Evolutionary conservation across 2,113 vertebrate species (phyloP).

Genomic region (Porphyrio hochstetteri): DNA sequence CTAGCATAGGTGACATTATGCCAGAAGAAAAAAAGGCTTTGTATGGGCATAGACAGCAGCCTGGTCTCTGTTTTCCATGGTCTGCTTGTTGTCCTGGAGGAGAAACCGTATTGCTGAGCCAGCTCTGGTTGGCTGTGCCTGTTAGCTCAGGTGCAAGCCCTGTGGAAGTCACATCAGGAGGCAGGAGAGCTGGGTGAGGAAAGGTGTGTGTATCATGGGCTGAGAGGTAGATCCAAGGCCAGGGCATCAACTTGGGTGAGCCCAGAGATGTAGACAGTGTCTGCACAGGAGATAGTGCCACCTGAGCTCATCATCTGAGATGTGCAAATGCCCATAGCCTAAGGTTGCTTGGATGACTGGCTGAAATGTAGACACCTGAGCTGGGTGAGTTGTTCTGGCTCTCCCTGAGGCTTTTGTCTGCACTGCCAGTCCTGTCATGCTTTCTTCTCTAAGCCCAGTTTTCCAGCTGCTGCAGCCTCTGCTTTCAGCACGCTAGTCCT

Average conservation of each 20-base stretch:
- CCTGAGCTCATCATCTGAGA: background rate
- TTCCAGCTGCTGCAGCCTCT: background rate
- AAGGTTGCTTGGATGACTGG: background rate
- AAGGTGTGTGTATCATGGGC: background rate
- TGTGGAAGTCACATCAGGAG: fast-evolving
- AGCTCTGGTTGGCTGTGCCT: background rate
- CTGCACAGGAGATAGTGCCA: background rate
- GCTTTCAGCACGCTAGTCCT: background rate
- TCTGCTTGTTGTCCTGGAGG: background rate
- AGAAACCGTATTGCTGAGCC: background rate
- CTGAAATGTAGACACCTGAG: background rate
- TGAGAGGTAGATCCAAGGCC: background rate
- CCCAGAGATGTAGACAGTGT: background rate
- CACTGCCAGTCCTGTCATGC: background rate
- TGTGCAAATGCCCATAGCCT: background rate
- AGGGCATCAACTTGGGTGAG: background rate
- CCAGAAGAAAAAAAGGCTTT: background rate
- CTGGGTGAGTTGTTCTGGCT: background rate
- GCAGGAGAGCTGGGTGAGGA: background rate
- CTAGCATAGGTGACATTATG: background rate
- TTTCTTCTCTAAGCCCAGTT: background rate
- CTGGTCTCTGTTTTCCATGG: background rate
- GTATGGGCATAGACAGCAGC: background rate
- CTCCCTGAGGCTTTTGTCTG: background rate
- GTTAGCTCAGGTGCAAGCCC: background rate